phyloP scores from a whole-genome alignment of 1,140 invertebrate genomes.

The Bombus huntii region DNA sequence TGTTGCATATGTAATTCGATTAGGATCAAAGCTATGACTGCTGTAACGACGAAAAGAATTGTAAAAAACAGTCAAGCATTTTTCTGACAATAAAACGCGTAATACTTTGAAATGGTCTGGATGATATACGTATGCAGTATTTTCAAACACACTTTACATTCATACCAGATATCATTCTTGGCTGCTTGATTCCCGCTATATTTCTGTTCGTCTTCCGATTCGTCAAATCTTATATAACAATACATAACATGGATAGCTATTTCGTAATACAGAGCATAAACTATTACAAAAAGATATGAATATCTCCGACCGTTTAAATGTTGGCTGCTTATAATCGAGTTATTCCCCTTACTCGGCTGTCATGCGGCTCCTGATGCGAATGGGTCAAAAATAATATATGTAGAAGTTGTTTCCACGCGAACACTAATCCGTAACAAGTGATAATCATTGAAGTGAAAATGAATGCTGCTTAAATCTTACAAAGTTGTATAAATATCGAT shows the following conservation, averaged over 20 bases:
- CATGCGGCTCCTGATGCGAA: neutral
- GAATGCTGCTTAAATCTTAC: neutral
- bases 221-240: no score
- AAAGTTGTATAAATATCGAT: neutral
- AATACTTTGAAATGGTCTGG: neutral
- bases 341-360: neutral
- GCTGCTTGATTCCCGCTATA: no score
- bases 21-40: no score
- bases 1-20: no score
- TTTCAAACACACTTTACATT: neutral
- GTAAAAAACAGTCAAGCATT: neutral
- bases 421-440: neutral
- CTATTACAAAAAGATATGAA: neutral
- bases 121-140: no score
- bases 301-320: neutral
- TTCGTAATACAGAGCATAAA: neutral
- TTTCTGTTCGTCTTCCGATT: no score
- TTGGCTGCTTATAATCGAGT: neutral
- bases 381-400: neutral
- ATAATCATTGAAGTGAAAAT: neutral
- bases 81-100: neutral
- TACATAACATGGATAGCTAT: neutral
- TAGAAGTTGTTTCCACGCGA: no score
- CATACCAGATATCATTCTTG: no score
- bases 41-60: neutral